These are phyloP conservation scores for Siniperca obscura DNA, from an alignment of 2,797 vertebrate species.

Conservation along the genomic window DNA sequence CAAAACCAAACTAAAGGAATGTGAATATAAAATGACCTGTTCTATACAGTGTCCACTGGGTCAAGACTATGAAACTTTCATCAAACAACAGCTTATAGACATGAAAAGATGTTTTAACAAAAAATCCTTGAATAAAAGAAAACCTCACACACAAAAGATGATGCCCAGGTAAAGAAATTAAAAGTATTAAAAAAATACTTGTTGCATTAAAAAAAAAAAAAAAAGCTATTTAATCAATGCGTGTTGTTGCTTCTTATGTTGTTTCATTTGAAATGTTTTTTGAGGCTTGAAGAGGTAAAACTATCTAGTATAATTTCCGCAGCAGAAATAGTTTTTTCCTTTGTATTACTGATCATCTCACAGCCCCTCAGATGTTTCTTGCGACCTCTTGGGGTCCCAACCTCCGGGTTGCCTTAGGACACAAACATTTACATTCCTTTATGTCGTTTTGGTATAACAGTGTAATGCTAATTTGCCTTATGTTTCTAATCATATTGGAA, in stretches of 20 bases:
- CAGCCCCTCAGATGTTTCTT: no score
- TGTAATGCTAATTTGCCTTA: constrained; percentile 4
- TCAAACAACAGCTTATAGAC: neutral
- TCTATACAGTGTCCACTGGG: neutral
- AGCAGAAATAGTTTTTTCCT: no score
- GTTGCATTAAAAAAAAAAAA: neutral
- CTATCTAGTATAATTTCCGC: no score
- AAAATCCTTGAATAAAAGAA: neutral
- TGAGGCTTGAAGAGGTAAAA: no score
- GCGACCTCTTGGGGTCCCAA: no score
- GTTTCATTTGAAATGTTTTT: no score
- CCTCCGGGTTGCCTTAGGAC: neutral
- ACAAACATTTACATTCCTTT: constrained; percentile 9
- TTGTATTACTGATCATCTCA: no score
- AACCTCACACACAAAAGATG: neutral
- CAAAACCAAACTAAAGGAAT: constrained; percentile 41
- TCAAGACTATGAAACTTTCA: neutral
- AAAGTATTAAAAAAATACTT: neutral
- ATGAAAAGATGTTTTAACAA: neutral
- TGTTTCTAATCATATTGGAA: neutral
- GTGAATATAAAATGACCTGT: constrained; percentile 29
- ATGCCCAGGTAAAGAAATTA: neutral
- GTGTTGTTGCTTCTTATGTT: no score
- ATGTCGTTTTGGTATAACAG: neutral
- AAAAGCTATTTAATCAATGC: no score